A percentile compares a stretch with the other conserved stretches of the same genome.
These are phyloP conservation scores for Eustalomyia histrio DNA, from an alignment of 2,888 invertebrate species.

Conservation along the genomic window DNA sequence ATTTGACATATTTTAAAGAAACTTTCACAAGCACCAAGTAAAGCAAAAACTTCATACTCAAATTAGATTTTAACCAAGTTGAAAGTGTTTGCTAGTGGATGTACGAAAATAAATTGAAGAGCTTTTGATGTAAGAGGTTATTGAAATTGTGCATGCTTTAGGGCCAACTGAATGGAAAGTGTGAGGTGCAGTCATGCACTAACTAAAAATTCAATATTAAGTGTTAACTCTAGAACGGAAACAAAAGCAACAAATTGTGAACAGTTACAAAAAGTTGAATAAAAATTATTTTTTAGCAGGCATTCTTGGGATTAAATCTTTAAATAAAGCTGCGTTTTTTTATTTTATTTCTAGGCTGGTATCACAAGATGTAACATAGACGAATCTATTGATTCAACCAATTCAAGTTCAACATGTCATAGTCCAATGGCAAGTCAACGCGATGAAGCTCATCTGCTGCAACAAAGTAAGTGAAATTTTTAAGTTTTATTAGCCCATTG, in stretches of 20 bases:
- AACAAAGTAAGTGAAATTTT: constrained; percentile 66
- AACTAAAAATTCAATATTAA: too few species aligned
- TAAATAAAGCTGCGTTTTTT: too few species aligned
- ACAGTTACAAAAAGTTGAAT: too few species aligned
- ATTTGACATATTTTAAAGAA: too few species aligned
- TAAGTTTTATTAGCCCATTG: too few species aligned
- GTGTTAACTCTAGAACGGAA: too few species aligned
- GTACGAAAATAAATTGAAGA: background rate
- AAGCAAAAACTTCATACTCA: background rate
- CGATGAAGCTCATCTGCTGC: constrained; percentile 78
- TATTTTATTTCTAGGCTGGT: constrained; percentile 73
- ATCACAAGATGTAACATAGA: constrained; percentile 79
- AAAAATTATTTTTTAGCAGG: too few species aligned
- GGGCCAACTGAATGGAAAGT: background rate
- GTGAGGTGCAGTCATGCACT: background rate
- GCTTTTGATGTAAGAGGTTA: background rate
- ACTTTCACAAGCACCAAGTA: too few species aligned
- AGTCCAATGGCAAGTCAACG: constrained; percentile 79
- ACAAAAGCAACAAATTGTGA: too few species aligned
- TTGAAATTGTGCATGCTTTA: background rate
- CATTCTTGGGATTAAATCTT: too few species aligned
- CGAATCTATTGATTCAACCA: constrained; percentile 78
- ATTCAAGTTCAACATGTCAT: constrained; percentile 79
- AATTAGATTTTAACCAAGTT: background rate
- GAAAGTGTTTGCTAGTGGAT: background rate